Conservation (phyloP, 2,888 invertebrate species). For the Monoplex corrugatus region DNA sequence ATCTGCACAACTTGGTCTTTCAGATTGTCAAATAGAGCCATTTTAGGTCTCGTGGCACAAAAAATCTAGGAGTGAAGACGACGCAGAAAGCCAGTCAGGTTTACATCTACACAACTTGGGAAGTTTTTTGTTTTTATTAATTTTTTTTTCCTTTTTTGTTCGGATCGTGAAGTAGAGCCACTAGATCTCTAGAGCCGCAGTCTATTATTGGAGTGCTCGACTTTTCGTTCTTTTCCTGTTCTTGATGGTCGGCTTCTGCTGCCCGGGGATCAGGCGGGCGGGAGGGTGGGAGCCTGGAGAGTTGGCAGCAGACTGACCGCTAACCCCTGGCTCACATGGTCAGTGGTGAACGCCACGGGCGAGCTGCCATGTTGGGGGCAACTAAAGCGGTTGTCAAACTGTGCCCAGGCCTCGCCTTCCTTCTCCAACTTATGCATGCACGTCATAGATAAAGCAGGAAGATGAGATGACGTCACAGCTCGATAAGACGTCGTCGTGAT, state of each 20-base stretch:
- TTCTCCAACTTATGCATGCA: not conserved
- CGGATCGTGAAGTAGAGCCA: not conserved
- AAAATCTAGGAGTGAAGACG: not conserved
- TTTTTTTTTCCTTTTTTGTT: not conserved
- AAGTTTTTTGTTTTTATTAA: not conserved
- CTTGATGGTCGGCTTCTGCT: not conserved
- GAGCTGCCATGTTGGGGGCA: not conserved
- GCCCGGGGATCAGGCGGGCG: not conserved
- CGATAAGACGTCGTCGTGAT: not conserved
- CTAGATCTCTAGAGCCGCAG: not conserved
- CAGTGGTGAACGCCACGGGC: not conserved
- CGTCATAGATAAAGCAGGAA: not conserved
- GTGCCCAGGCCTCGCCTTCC: conserved; percentile 18
- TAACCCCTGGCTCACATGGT: conserved; percentile 13
- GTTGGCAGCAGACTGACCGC: not conserved
- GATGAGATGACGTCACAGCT: not conserved
- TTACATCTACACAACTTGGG: not conserved
- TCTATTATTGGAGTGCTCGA: not conserved
- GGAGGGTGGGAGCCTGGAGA: not conserved
- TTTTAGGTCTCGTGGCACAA: no score
- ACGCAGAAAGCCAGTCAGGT: not conserved
- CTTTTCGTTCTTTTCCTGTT: not conserved
- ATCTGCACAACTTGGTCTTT: no score
- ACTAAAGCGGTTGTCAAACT: conserved; percentile 24
- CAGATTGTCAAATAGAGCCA: no score